These are phyloP conservation scores for Myanophis thanlyinensis DNA, from an alignment of 2,113 vertebrate species.

Conservation along the genomic window DNA sequence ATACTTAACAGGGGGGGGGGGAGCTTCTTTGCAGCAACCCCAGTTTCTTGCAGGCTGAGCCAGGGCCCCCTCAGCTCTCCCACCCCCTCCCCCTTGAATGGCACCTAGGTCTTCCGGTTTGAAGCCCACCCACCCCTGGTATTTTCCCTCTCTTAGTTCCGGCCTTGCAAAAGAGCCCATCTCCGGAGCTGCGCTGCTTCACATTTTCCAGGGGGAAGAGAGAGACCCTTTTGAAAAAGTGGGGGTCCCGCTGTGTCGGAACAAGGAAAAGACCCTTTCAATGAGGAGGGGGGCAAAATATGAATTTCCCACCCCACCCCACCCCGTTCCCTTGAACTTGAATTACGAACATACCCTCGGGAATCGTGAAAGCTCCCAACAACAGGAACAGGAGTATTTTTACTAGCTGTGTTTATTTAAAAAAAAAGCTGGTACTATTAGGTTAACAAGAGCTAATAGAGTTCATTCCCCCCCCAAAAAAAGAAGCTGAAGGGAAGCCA, in stretches of 20 bases:
- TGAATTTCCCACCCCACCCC: too few species aligned
- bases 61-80: not conserved
- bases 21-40: not conserved
- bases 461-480: too few species aligned
- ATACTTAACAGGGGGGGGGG: too few species aligned
- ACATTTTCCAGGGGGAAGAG: not conserved
- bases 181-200: not conserved
- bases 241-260: not conserved
- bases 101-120: not conserved
- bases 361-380: not conserved
- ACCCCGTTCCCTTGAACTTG: not conserved
- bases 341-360: not conserved
- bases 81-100: not conserved
- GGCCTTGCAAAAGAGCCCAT: not conserved
- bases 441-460: not conserved
- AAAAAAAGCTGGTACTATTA: not conserved
- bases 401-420: not conserved
- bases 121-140: not conserved
- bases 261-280: not conserved
- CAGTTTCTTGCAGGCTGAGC: not conserved
- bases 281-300: not conserved
- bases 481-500: not conserved
- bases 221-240: too few species aligned
- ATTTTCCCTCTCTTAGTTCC: not conserved
- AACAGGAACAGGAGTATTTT: not conserved